Evolutionary conservation across 2,113 vertebrate genomes (phyloP).

Genomic region (Gopherus flavomarginatus): DNA sequence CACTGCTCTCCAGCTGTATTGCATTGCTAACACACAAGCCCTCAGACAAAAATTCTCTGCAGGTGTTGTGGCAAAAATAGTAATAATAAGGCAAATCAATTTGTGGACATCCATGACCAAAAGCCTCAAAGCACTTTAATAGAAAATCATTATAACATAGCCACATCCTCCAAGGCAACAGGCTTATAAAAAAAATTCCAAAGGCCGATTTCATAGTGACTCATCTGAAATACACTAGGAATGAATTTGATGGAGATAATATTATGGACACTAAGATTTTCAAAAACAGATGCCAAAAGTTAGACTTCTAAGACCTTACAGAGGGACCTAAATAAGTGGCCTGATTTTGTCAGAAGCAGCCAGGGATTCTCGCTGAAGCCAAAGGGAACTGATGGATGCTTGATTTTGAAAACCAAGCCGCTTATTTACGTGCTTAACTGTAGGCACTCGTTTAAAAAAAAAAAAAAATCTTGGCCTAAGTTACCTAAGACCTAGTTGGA

Average conservation of each 20-base stretch:
- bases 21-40: background rate
- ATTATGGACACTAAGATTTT: background rate
- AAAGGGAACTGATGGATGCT: background rate
- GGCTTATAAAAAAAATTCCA: conserved; percentile 11
- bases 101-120: background rate
- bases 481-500: background rate
- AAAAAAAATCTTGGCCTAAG: background rate
- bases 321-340: background rate
- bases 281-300: conserved; percentile 14
- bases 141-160: background rate
- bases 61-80: background rate
- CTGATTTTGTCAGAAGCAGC: conserved; percentile 20
- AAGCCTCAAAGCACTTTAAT: conserved; percentile 9
- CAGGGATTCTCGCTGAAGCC: conserved; percentile 1
- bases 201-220: conserved; percentile 36
- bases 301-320: background rate
- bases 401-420: background rate
- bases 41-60: background rate
- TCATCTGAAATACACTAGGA: conserved; percentile 27
- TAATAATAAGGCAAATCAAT: conserved; percentile 18
- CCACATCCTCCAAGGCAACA: background rate
- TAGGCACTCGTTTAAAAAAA: background rate
- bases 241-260: conserved; percentile 44
- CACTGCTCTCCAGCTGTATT: background rate
- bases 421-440: background rate